Conservation (phyloP, 2,797 vertebrate genomes). For the Pterois miles region DNA sequence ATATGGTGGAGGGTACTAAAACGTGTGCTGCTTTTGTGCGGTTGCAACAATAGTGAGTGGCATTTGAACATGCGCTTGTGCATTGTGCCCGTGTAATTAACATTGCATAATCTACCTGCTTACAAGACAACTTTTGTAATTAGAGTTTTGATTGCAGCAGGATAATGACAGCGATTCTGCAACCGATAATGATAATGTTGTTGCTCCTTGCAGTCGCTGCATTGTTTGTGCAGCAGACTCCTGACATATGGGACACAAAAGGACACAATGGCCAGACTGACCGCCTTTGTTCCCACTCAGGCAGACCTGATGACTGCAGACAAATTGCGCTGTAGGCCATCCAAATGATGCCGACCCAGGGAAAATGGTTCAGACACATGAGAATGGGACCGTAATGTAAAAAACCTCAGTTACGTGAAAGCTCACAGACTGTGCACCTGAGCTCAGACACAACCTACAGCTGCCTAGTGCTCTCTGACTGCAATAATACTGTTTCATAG, state of each 20-base stretch:
- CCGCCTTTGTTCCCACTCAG: constrained; percentile 75
- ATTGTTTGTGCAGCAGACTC: constrained; percentile 80
- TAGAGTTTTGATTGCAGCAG: constrained; percentile 82
- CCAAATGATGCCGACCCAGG: constrained; percentile 69
- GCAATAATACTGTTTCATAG: constrained; percentile 18
- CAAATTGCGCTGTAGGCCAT: constrained; percentile 76
- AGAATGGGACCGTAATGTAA: constrained; percentile 66
- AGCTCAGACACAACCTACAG: constrained; percentile 24
- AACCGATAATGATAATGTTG: constrained; percentile 75
- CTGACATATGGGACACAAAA: constrained; percentile 84
- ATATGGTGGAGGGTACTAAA: constrained; percentile 42
- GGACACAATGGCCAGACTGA: constrained; percentile 74
- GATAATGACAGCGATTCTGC: constrained; percentile 79
- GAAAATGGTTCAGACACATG: constrained; percentile 71
- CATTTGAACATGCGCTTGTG: constrained; percentile 72
- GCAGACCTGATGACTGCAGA: constrained; percentile 78
- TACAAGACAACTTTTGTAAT: constrained; percentile 86
- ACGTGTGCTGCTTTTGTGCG: constrained; percentile 50
- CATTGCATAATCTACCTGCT: constrained; percentile 82
- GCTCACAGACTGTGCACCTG: constrained; percentile 42
- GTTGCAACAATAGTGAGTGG: constrained; percentile 67
- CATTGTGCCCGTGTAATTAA: constrained; percentile 77
- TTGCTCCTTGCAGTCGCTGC: constrained; percentile 70
- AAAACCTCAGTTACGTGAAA: constrained; percentile 35
- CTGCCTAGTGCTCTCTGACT: constrained; percentile 26